Evolutionary conservation across 2,888 invertebrate genomes (phyloP).

Genomic region (Portevinia maculata): DNA sequence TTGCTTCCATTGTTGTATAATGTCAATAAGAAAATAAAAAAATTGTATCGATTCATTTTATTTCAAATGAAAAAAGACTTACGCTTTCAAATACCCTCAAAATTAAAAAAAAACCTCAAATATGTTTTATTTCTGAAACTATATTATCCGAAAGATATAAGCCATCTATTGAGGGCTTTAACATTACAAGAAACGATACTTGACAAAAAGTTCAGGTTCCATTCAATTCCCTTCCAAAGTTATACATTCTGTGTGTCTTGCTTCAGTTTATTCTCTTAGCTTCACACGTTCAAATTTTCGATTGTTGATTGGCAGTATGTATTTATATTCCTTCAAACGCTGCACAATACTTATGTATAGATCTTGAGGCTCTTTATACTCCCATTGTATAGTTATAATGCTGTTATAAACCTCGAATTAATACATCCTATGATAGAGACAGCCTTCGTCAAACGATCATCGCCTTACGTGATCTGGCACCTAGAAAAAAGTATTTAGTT

Average conservation of each 20-base stretch:
- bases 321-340: constrained; percentile 26
- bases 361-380: constrained; percentile 18
- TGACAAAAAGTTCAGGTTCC: background rate
- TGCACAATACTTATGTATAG: background rate
- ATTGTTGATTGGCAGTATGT: constrained; percentile 13
- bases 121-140: constrained; percentile 13
- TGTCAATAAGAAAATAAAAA: too few species aligned
- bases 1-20: too few species aligned
- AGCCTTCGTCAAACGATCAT: too few species aligned
- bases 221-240: constrained; percentile 1
- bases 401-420: too few species aligned
- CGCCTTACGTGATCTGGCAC: too few species aligned
- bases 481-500: too few species aligned
- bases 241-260: constrained; percentile 14
- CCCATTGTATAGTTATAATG: background rate
- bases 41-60: background rate
- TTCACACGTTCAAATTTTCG: background rate
- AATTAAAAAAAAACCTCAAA: background rate
- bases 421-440: too few species aligned
- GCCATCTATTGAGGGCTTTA: constrained; percentile 11
- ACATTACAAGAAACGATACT: background rate
- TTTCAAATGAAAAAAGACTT: constrained; percentile 11
- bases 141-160: background rate
- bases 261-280: background rate
- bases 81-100: background rate